Percentiles rank a stretch among this genome's conserved stretches.
Evolutionary conservation across 2,888 invertebrate genomes (phyloP).

Genomic region (Calliopum simillimum): DNA sequence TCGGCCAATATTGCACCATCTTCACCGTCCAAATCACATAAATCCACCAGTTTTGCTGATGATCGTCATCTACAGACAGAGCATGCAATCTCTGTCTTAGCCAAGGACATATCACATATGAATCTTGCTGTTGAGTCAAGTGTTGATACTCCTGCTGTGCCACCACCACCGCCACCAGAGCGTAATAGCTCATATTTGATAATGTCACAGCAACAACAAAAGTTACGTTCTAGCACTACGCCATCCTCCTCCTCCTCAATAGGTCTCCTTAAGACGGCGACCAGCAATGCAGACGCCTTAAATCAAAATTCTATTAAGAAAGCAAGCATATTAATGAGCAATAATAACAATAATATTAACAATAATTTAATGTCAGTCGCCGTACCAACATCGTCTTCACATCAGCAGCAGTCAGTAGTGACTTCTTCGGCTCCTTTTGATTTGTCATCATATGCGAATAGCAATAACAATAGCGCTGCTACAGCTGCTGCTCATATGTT

Average conservation of each 20-base stretch:
- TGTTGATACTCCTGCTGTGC: conserved; percentile 50
- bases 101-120: conserved; percentile 61
- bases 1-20: conserved; percentile 57
- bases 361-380: conserved; percentile 40
- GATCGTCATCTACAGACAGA: conserved; percentile 61
- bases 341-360: conserved; percentile 52
- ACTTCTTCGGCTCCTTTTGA: neutral
- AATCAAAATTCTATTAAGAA: conserved; percentile 53
- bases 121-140: conserved; percentile 49
- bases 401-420: conserved; percentile 27
- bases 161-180: conserved; percentile 84
- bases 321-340: conserved; percentile 47
- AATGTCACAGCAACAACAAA: conserved; percentile 76
- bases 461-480: conserved; percentile 48
- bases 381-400: conserved; percentile 4
- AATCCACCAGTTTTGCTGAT: conserved; percentile 66
- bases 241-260: conserved; percentile 48
- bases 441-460: conserved; percentile 17
- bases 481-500: conserved; percentile 50
- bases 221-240: conserved; percentile 44
- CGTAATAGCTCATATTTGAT: conserved; percentile 89
- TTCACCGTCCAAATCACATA: conserved; percentile 66
- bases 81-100: conserved; percentile 58
- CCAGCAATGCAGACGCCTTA: conserved; percentile 55
- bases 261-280: conserved; percentile 60